These are phyloP conservation scores for Rhinogobio ventralis DNA, from an alignment of 2,797 vertebrate species.

Conservation along the genomic window DNA sequence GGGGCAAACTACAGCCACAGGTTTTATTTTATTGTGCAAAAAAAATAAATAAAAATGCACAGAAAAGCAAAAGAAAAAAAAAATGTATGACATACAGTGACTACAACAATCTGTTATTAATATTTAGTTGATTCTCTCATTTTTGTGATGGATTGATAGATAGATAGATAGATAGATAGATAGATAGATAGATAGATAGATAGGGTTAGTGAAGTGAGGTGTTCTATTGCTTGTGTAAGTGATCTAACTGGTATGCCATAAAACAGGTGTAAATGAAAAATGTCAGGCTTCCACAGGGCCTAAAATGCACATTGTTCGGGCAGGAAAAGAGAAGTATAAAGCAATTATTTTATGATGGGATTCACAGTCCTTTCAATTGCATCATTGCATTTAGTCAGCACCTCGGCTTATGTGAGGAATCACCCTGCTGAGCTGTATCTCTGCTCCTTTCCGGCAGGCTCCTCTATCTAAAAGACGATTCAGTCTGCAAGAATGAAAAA, in stretches of 20 bases:
- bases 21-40: background rate
- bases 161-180: background rate
- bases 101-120: background rate
- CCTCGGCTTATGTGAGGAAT: slow-evolving; percentile 29
- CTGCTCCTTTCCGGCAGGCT: slow-evolving; percentile 25
- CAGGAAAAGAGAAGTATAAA: slow-evolving; percentile 31
- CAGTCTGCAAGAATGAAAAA: slow-evolving; percentile 48
- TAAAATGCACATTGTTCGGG: background rate
- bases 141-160: background rate
- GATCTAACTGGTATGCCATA: background rate
- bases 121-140: background rate
- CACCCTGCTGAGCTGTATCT: slow-evolving; percentile 38
- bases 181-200: background rate
- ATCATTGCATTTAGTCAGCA: slow-evolving; percentile 48
- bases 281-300: background rate
- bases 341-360: slow-evolving; percentile 42
- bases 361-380: slow-evolving; percentile 40
- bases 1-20: background rate
- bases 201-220: no score
- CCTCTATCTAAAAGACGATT: slow-evolving; percentile 43
- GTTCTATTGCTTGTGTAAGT: background rate
- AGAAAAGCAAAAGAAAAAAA: background rate
- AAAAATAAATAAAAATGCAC: no score
- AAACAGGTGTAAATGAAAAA: background rate
- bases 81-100: background rate